Evolutionary conservation across 2,888 invertebrate genomes (phyloP).

Genomic region (Drosophila kuntzei): DNA sequence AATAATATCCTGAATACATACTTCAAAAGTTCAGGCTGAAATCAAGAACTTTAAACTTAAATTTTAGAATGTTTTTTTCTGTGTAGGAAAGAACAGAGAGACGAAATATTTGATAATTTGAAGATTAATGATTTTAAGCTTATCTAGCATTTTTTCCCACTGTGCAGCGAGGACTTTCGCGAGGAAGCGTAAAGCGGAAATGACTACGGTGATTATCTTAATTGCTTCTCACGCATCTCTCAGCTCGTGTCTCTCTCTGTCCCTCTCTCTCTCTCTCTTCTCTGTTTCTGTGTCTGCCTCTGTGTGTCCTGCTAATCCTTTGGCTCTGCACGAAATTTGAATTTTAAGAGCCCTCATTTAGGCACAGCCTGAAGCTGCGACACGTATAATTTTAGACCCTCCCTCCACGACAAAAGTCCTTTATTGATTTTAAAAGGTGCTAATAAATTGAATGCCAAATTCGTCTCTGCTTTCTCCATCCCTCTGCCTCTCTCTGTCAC

Average conservation of each 20-base stretch:
- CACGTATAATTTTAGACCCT: conserved; percentile 43
- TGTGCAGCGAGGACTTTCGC: conserved; percentile 23
- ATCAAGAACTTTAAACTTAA: too few species aligned
- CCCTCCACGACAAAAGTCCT: not conserved
- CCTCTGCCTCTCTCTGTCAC: not conserved
- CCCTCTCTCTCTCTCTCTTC: not conserved
- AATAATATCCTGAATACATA: too few species aligned
- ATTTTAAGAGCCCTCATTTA: conserved; percentile 64
- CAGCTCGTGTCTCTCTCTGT: conserved; percentile 2
- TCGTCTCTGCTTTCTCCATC: not conserved
- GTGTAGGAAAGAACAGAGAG: too few species aligned
- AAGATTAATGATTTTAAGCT: not conserved
- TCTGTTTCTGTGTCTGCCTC: conserved; percentile 5
- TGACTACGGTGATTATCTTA: conserved; percentile 79
- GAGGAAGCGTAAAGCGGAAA: conserved; percentile 73
- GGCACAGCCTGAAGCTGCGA: conserved; percentile 1
- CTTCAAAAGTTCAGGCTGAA: too few species aligned
- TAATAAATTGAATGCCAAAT: conserved; percentile 30
- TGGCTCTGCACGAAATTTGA: conserved; percentile 56
- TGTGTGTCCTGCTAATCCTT: conserved; percentile 61
- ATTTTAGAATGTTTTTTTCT: too few species aligned
- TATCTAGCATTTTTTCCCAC: conserved; percentile 4
- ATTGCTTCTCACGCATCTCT: conserved; percentile 69
- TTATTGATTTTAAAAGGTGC: conserved; percentile 58
- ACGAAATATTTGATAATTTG: not conserved